phyloP scores from a whole-genome alignment of 2,113 vertebrate genomes.

The Leptosomus discolor region DNA sequence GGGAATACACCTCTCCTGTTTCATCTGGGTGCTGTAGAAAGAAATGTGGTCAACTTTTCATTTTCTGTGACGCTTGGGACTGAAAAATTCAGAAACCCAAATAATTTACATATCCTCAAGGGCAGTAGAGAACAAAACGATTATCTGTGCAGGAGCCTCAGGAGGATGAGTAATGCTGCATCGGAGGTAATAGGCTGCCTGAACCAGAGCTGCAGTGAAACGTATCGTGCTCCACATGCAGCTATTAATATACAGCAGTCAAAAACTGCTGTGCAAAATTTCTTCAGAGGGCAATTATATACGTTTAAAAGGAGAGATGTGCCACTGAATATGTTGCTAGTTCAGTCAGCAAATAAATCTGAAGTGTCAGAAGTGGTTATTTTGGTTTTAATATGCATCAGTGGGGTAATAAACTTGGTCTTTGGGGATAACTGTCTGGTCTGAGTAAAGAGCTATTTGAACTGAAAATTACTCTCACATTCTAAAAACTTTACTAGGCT shows the following conservation, averaged over 20 bases:
- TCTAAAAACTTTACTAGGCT: background rate
- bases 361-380: background rate
- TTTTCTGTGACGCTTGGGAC: background rate
- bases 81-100: background rate
- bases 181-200: background rate
- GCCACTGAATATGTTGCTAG: background rate
- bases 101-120: constrained; percentile 38
- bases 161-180: background rate
- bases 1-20: background rate
- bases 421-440: background rate
- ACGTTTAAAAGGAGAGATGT: background rate
- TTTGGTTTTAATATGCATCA: background rate
- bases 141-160: background rate
- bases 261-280: constrained; percentile 3
- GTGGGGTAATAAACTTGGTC: background rate
- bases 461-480: background rate
- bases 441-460: background rate
- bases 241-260: background rate
- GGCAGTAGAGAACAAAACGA: constrained; percentile 9
- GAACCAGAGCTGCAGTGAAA: background rate
- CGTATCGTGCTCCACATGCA: background rate
- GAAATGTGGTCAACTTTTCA: constrained; percentile 1
- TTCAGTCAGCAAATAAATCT: background rate
- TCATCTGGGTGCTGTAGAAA: background rate
- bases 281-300: background rate